Base-by-base conservation (phyloP, 2,113 vertebrate genomes). In the Bos javanicus region DNA sequence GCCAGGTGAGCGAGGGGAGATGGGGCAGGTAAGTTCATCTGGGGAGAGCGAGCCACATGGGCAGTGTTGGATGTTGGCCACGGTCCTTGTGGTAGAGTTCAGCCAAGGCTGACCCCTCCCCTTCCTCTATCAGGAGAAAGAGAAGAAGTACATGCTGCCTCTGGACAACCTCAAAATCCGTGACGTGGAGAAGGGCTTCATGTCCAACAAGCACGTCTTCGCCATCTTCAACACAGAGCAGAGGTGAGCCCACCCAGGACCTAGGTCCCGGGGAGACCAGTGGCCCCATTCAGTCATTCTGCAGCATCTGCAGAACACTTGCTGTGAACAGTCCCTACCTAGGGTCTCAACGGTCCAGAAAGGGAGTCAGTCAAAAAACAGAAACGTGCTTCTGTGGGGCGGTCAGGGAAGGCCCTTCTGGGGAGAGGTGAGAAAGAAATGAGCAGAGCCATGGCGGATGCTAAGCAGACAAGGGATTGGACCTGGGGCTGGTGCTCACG, bases 81-180 rank as follows among this genome's bases (percentile, higher is more conserved):
- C 76, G 26, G 33, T 6, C 12, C 19, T 46, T 0, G 6, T 19
- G 5, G 25, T 52, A 17, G 9, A 16, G 3, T 16, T 59, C 17
- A 48, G 74, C 39, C 15, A 19, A 26, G 28, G 14, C 7, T 91
- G 12, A 97, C 82, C 19, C 3, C 4, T 56, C 1, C 15, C n/a
- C 30, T 57, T 30, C 0, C 0, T 0, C 10, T 59, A 39, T 6
- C 97, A 99, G 99, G 99, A 99, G 95, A 99, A 99, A 97, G 99
- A 99, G 98, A 99, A 99, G 99, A 99, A 99, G 64, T 99, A 99
- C 97, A 99, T 99, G 99, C 86, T 99, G 95, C 99, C 99, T 0
- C 62, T 99, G 98, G 99, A 99, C 89, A 99, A 99, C 80, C 98
- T 99, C 98, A 99, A 99, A 71, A 98, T 99, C 98, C 94, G 99